Evolutionary conservation across 1,140 invertebrate species (phyloP).

Genomic region (Watersipora subatra): DNA sequence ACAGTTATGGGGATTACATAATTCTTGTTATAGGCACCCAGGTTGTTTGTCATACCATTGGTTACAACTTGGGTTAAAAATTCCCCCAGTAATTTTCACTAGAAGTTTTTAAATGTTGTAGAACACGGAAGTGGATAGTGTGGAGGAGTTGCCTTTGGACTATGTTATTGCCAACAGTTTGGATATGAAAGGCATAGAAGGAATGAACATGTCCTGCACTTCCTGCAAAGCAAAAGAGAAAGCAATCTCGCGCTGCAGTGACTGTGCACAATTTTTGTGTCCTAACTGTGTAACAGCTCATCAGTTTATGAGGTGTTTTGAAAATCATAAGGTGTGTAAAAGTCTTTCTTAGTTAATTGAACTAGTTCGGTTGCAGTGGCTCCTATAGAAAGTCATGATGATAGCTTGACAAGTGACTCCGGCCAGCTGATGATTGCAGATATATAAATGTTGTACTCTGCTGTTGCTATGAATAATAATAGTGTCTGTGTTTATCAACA

Average conservation of each 20-base stretch:
- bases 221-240: constrained; percentile 45
- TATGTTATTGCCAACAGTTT: constrained; percentile 70
- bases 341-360: too few species aligned
- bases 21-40: not conserved
- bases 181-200: constrained; percentile 65
- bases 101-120: not conserved
- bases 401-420: too few species aligned
- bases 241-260: constrained; percentile 59
- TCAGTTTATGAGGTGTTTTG: constrained; percentile 96
- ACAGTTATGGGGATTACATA: not conserved
- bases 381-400: too few species aligned
- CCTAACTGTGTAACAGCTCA: constrained; percentile 93
- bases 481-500: too few species aligned
- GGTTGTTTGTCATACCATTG: not conserved
- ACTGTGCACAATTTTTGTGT: constrained; percentile 87
- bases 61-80: not conserved
- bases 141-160: constrained; percentile 60
- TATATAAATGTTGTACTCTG: too few species aligned
- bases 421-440: too few species aligned
- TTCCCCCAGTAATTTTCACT: not conserved
- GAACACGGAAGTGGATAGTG: constrained; percentile 44
- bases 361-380: too few species aligned
- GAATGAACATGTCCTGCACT: constrained; percentile 47
- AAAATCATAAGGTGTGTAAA: constrained; percentile 75
- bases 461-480: too few species aligned